Percentiles rank a stretch among this genome's conserved stretches.
These are phyloP conservation scores for Syrphus vitripennis DNA, from an alignment of 2,888 invertebrate species.

Conservation along the genomic window DNA sequence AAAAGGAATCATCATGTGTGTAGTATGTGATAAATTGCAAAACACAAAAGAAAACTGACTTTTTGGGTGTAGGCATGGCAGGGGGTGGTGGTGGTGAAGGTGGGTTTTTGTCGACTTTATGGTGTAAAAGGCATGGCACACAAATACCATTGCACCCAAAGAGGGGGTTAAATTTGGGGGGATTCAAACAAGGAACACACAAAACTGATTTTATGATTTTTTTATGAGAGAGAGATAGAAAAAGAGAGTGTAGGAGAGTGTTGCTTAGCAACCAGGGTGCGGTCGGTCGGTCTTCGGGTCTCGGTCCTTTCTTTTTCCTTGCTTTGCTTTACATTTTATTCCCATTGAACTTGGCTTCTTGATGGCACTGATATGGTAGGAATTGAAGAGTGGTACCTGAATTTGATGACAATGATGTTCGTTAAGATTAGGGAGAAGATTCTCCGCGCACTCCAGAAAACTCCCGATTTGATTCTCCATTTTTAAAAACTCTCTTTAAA, in stretches of 20 bases:
- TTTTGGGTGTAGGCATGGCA: not conserved
- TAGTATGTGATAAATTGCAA: conserved; percentile 32
- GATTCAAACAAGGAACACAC: not conserved
- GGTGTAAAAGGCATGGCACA: conserved; percentile 24
- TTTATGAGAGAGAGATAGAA: conserved; percentile 11
- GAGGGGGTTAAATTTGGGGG: not conserved
- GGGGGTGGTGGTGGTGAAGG: not conserved
- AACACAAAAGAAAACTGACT: conserved; percentile 47
- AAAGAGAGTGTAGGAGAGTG: conserved; percentile 45
- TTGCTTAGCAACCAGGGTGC: conserved; percentile 72
- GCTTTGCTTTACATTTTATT: not conserved
- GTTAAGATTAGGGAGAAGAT: conserved; percentile 7
- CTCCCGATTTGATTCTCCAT: not conserved
- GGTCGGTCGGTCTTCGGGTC: conserved; percentile 51
- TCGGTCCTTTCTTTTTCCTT: conserved; percentile 38
- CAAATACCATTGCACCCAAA: not conserved
- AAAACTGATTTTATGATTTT: not conserved
- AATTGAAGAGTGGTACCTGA: not conserved
- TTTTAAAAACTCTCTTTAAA: not conserved
- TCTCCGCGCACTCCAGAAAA: not conserved
- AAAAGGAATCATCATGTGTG: conserved; percentile 4
- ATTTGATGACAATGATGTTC: conserved; percentile 4
- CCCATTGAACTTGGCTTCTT: conserved; percentile 65
- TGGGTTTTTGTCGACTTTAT: not conserved
- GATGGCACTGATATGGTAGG: not conserved